phyloP scores from a whole-genome alignment of 2,797 vertebrate genomes.

The Poeciliopsis infans region DNA sequence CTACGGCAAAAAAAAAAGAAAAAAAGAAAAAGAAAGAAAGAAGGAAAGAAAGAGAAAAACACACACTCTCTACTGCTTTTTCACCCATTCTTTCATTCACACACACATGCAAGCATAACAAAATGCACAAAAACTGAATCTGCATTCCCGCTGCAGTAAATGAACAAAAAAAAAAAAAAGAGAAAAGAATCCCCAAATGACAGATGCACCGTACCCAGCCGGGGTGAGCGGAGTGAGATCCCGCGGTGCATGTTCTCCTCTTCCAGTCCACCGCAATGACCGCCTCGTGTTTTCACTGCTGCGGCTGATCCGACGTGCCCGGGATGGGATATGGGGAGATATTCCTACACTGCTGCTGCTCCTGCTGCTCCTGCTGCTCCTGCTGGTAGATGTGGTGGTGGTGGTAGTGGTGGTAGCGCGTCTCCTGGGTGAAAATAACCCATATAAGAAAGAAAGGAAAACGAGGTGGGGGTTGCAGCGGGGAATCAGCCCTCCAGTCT shows the following conservation, averaged over 20 bases:
- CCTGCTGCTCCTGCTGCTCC: slow-evolving; percentile 22
- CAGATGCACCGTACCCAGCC: slow-evolving; percentile 47
- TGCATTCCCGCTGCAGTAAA: slow-evolving; percentile 67
- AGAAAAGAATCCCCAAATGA: slow-evolving; percentile 36
- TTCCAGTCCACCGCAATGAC: slow-evolving; percentile 61
- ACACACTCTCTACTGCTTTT: not conserved
- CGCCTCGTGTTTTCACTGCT: slow-evolving; percentile 67
- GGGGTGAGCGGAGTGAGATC: slow-evolving; percentile 43
- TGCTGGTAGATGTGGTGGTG: slow-evolving; percentile 24
- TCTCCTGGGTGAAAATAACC: slow-evolving; percentile 54
- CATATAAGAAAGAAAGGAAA: slow-evolving; percentile 13
- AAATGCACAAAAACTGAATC: slow-evolving; percentile 49
- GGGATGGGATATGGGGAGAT: slow-evolving; percentile 71
- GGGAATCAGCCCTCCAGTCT: slow-evolving; percentile 19
- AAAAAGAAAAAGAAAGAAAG: slow-evolving; percentile 19
- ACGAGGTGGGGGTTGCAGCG: not conserved
- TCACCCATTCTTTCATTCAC: not conserved
- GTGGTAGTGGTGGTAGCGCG: slow-evolving; percentile 39
- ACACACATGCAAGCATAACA: slow-evolving; percentile 15
- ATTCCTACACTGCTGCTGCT: slow-evolving; percentile 53
- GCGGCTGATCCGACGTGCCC: slow-evolving; percentile 75
- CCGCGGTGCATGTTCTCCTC: slow-evolving; percentile 56
- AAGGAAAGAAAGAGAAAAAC: not conserved
- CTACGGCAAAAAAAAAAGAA: slow-evolving; percentile 56
- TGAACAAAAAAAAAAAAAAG: slow-evolving; percentile 22